phyloP scores from a whole-genome alignment of 2,888 invertebrate species.

The Sylvicola fuscatus region DNA sequence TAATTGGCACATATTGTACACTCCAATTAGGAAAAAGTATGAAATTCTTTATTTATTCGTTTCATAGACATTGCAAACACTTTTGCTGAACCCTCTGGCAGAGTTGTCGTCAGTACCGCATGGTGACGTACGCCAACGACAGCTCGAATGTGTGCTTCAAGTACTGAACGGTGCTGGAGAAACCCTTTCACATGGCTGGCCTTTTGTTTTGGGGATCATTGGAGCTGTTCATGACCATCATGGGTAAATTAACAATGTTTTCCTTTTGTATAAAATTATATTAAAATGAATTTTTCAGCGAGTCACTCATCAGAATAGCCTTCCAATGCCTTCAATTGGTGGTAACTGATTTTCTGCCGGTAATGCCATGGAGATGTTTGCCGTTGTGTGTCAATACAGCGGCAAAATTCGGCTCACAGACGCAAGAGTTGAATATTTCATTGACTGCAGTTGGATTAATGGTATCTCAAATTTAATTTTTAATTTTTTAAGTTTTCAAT shows the following conservation, averaged over 20 bases:
- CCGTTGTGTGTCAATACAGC: constrained; percentile 82
- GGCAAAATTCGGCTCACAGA: constrained; percentile 89
- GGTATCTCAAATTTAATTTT: constrained; percentile 30
- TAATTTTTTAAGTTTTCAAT: constrained; percentile 5
- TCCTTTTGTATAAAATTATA: constrained; percentile 1
- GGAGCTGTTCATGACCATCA: constrained; percentile 89
- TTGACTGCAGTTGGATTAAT: constrained; percentile 90
- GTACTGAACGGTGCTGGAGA: constrained; percentile 87
- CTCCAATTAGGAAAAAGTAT: not conserved
- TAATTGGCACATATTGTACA: constrained; percentile 16
- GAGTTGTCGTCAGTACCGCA: constrained; percentile 78
- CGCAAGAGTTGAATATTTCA: constrained; percentile 90
- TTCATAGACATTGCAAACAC: constrained; percentile 60
- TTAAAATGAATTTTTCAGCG: constrained; percentile 28
- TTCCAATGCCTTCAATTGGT: constrained; percentile 93
- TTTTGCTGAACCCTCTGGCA: constrained; percentile 74
- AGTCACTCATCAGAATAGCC: constrained; percentile 77
- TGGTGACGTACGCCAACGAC: constrained; percentile 83
- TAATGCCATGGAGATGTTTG: constrained; percentile 81
- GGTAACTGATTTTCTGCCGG: constrained; percentile 82
- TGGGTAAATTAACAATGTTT: constrained; percentile 33
- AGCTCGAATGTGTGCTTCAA: constrained; percentile 84
- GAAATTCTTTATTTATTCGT: constrained; percentile 6
- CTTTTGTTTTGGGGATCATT: constrained; percentile 79
- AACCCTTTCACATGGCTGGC: constrained; percentile 86